Base-by-base conservation (phyloP, 2,888 invertebrate genomes). In the Sicus ferrugineus region DNA sequence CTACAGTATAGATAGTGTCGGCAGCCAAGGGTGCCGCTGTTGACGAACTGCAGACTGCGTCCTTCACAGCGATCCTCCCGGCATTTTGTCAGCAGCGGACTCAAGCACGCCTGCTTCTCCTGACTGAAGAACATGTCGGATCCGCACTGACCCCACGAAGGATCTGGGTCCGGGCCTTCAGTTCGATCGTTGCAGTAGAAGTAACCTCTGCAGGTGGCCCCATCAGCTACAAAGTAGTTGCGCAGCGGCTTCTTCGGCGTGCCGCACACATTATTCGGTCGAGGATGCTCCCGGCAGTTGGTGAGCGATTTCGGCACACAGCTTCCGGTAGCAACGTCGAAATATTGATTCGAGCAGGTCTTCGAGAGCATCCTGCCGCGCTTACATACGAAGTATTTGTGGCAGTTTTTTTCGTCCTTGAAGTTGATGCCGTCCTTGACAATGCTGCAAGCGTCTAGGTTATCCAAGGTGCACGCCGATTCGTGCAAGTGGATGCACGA, bases 1-100 rank as follows among this genome's bases (percentile, higher is more conserved):
- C 50, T 21, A 59, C 82, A 82, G 6, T 76, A 70, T 3, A 80
- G 67, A 73, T 82, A 82, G 31, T 79, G 58, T 2, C 83, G 80
- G 65, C 82, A 82, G 3, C 79, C 80, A 19, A 67, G 73, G 0
- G 70, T 75, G 3, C 58, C 26, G 46, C 80, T 80, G 0, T 71
- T 69, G 0, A 82, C 82, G 66, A 80, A 79, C 0, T 64, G 69
- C 0, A 73, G 5, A 1, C 74, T 70, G 11, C 83, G 81, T 3
- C 83, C 83, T n/a, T 80, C 79, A 19, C 82, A 82, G 38, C 83
- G 83, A 75, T 82, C 81, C 28, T 73, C 69, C 0, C 26, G 1
- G 69, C 82, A 82, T 11, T 1, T 14, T 0, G 78, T 77, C 30
- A 54, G 6, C 21, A 73, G 70, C 3, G 83, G 79, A 11, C 72